These are phyloP conservation scores for Ailuropoda melanoleuca DNA, from an alignment of 2,113 vertebrate species.

Conservation along the genomic window DNA sequence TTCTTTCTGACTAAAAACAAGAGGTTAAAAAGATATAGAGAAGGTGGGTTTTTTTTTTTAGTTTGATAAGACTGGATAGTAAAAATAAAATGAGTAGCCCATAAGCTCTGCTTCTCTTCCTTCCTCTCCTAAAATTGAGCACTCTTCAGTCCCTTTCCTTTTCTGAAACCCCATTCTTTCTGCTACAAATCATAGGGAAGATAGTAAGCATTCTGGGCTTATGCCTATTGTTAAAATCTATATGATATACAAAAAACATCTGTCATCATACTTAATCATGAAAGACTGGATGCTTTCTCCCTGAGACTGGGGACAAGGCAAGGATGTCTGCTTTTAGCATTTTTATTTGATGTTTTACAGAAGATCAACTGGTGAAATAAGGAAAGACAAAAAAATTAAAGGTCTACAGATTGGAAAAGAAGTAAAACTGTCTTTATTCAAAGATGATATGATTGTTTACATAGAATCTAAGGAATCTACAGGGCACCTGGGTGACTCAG, in stretches of 20 bases:
- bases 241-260: neutral
- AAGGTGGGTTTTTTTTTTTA: neutral
- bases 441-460: neutral
- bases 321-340: neutral
- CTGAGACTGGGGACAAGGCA: neutral
- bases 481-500: neutral
- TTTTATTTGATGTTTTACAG: neutral
- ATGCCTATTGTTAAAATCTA: neutral
- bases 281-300: neutral
- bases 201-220: neutral
- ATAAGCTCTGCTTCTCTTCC: neutral
- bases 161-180: neutral
- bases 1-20: constrained; percentile 37
- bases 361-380: neutral
- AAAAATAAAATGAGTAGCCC: neutral
- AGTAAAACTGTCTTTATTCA: neutral
- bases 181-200: neutral
- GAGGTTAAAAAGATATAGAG: neutral
- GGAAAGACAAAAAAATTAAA: neutral
- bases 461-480: neutral
- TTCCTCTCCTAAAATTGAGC: neutral
- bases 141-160: neutral
- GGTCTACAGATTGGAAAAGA: neutral
- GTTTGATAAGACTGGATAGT: neutral
- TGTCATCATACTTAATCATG: neutral